Evolutionary conservation across 2,113 vertebrate genomes (phyloP), one percentile per base, ranked within the genome.

Genomic region (Psettodes erumei): DNA sequence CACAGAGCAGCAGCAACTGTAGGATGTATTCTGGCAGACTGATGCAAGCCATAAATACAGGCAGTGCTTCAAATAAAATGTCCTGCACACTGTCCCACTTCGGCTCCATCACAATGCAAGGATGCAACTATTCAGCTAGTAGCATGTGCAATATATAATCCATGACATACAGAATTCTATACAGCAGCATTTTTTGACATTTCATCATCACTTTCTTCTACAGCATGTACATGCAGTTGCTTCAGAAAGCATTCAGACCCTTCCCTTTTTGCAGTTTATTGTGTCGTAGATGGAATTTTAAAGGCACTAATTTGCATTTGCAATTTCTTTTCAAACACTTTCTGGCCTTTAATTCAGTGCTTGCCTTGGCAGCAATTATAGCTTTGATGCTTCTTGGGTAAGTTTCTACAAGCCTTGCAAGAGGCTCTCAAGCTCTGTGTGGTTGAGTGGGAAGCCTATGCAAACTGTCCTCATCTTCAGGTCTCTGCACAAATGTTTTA

Each of bases 21-120:
- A 84, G 70, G 75, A 51, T 83, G 79, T 47, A 71, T 51, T 75
- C 64, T 85, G 40, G 79, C 75, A 69, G 69, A 65, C 73, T 80
- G 79, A 81, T 84, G 84, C 45, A 71, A 84, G 62, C 48, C 74
- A 67, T 77, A 84, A 85, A 79, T 51, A 77, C 50, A 64, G 85
- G 73, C 54, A 54, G 33, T 16, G 33, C 65, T 85, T 76, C 83
- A 83, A 83, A 80, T 80, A 37, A 73, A 72, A 78, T 77, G 83
- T 81, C 84, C 86, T 81, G 84, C 88, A 86, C 78, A 66, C 50
- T 76, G 79, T 82, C 83, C 77, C 84, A 85, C 80, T 81, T 78
- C 79, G 66, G 35, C 48, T 48, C 30, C 55, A 53, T 38, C 64
- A 68, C 53, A 75, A 47, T 63, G 67, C 47, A 82, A 71, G 45